phyloP scores from a whole-genome alignment of 2,888 invertebrate genomes.

The Drosophila sordidapex region DNA sequence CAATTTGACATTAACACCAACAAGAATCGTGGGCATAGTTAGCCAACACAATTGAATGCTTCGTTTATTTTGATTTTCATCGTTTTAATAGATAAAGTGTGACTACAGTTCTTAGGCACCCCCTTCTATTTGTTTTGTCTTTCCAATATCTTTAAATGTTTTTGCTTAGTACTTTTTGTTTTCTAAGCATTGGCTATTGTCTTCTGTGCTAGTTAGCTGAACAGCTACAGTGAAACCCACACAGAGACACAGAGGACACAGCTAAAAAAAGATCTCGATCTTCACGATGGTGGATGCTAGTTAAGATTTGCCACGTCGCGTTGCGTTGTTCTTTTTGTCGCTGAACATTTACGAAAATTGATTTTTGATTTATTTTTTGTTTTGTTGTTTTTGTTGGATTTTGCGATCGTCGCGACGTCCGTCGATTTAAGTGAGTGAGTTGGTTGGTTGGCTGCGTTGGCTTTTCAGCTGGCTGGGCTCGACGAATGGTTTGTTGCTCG shows the following conservation, averaged over 20 bases:
- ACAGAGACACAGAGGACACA: conserved; percentile 2
- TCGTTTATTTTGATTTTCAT: neutral
- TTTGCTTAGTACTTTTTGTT: neutral
- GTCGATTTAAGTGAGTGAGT: conserved; percentile 26
- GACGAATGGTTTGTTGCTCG: conserved; percentile 52
- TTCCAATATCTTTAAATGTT: conserved; percentile 9
- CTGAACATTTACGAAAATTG: conserved; percentile 64
- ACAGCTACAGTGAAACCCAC: conserved; percentile 21
- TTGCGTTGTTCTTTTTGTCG: conserved; percentile 50
- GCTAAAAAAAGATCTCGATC: conserved; percentile 37
- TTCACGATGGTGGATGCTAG: conserved; percentile 48
- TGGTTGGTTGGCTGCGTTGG: conserved; percentile 35
- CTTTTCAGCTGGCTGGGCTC: conserved; percentile 33
- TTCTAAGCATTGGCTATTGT: conserved; percentile 9
- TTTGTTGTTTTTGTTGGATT: conserved; percentile 24
- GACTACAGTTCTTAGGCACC: conserved; percentile 4
- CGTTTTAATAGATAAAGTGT: neutral
- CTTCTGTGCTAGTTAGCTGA: conserved; percentile 23
- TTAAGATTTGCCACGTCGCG: conserved; percentile 43
- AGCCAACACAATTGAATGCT: neutral
- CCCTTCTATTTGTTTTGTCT: conserved; percentile 2
- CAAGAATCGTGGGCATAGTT: neutral
- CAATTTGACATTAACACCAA: conserved; percentile 1
- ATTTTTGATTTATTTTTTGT: conserved; percentile 71
- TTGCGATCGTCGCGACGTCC: conserved; percentile 34